Conservation (phyloP, 2,797 vertebrate species). For the Phoeniculus purpureus region DNA sequence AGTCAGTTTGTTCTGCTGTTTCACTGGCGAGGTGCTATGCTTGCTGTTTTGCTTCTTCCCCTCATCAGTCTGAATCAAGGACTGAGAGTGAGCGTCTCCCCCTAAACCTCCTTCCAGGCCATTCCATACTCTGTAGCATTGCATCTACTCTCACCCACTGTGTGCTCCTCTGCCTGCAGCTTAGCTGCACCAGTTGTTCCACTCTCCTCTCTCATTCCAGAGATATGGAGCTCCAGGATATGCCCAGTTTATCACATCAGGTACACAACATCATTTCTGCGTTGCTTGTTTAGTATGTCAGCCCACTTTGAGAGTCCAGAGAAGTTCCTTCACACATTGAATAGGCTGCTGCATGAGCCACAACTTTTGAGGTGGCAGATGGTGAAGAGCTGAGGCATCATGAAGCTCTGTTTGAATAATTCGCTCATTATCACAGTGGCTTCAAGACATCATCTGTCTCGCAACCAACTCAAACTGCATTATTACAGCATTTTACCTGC, state of each 20-base stretch:
- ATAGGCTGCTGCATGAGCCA: neutral
- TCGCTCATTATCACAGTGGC: neutral
- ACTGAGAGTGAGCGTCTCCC: neutral
- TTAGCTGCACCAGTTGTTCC: neutral
- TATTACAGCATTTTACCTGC: neutral
- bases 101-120: neutral
- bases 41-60: neutral
- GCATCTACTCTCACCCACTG: neutral
- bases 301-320: neutral
- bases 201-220: neutral
- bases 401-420: neutral
- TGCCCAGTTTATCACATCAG: fast-evolving
- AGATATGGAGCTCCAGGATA: neutral
- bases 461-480: neutral
- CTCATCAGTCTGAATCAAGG: neutral
- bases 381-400: neutral
- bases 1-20: neutral
- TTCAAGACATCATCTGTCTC: fast-evolving
- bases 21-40: neutral
- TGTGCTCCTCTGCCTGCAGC: neutral
- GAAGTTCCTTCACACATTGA: neutral
- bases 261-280: neutral
- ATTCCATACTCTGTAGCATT: no score
- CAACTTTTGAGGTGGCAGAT: neutral
- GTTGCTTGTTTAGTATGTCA: neutral